Evolutionary conservation across 2,888 invertebrate genomes (phyloP), one percentile per base, ranked within the genome.

Genomic region (Aromia moschata): DNA sequence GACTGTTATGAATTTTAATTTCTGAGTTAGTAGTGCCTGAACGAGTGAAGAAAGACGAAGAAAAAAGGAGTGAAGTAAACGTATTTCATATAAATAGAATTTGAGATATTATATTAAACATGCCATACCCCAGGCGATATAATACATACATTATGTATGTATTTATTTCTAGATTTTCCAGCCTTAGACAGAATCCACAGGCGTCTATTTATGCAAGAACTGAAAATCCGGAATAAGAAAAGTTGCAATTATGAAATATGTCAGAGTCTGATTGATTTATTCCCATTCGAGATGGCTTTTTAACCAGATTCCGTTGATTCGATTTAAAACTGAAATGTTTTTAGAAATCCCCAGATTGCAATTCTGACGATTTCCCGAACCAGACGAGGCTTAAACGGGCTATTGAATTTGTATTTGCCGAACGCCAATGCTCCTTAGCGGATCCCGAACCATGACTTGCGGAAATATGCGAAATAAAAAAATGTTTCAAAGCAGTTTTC

Each of bases 401-500:
- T 59, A 60, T 56, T 55, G 64, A 61, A 63, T 63, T 60, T 62
- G 36, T 58, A 54, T 36, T 43, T 51, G 47, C 46, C 31, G 43
- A 30, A 25, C 25, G 3, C 25, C 25, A 7, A 7, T 25, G 25
- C 25, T 3, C 7, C 7, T 25, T 25, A 25, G n/a, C 10, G n/a
- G n/a, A 33, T 10, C 33, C n/a, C 3, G 33, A 7, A 10, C 5
- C 33, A 33, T 33, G 33, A 33, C 25, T 33, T n/a, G 33, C 2
- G 33, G 33, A 33, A 33, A 33, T n/a, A 33, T 11, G 10, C 45
- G 45, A 52, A 57, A 55, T 49, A 51, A 56, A 59, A 58, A 5
- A 25, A 9, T 25, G 64, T 74, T 74, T 72, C 72, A 74, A 71
- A 75, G 72, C 72, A 72, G 74, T 67, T 69, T 62, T 58, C 70